These are phyloP conservation scores for Globicephala melas DNA, from an alignment of 2,113 vertebrate genomes.

Conservation along the genomic window DNA sequence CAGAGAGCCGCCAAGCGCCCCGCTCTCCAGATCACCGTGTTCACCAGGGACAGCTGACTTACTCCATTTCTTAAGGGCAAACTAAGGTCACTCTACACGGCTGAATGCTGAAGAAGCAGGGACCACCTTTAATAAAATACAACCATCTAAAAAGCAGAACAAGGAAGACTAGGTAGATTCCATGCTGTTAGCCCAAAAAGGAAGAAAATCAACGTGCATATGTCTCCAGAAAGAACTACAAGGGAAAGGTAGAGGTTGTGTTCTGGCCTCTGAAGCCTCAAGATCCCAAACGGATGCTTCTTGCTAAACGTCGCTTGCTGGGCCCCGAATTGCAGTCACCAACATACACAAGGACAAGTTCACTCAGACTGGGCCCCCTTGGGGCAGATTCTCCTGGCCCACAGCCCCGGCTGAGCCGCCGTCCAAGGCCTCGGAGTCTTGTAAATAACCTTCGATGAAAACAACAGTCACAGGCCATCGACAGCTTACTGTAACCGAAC, in stretches of 20 bases:
- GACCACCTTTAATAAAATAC: background rate
- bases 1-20: background rate
- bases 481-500: background rate
- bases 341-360: background rate
- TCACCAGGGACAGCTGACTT: no score
- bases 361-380: background rate
- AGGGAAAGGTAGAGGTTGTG: background rate
- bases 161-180: background rate
- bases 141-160: background rate
- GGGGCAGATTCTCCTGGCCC: background rate
- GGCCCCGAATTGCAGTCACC: background rate
- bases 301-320: background rate
- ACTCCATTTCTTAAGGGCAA: background rate
- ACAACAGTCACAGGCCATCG: background rate
- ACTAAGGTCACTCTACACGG: background rate
- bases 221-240: background rate
- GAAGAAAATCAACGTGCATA: accelerated
- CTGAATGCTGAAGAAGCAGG: background rate
- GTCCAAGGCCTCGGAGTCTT: background rate
- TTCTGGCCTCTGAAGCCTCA: background rate
- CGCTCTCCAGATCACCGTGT: background rate
- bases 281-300: background rate
- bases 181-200: no score
- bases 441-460: background rate
- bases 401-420: no score